Percentiles rank a stretch among this genome's conserved stretches.
phyloP scores from a whole-genome alignment of 2,797 vertebrate genomes.

The Rousettus madagascariensis region DNA sequence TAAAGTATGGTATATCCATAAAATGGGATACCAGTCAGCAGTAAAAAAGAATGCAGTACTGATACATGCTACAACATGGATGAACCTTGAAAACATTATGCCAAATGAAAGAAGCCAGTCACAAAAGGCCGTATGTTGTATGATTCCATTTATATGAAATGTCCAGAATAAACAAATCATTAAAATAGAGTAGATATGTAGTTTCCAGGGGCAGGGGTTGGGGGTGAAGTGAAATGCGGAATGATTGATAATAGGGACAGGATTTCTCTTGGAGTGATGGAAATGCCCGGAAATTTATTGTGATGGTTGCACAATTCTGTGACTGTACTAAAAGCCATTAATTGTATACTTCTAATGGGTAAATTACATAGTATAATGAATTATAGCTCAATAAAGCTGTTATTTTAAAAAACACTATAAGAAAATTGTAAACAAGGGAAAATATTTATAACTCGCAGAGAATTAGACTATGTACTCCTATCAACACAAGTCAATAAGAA shows the following conservation, averaged over 20 bases:
- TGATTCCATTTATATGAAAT: too few species aligned
- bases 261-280: background rate
- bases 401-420: background rate
- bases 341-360: background rate
- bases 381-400: background rate
- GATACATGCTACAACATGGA: background rate
- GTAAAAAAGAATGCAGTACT: background rate
- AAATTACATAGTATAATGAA: background rate
- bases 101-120: too few species aligned
- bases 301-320: too few species aligned
- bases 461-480: background rate
- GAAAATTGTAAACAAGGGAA: conserved; percentile 19
- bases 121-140: too few species aligned
- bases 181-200: background rate
- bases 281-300: background rate
- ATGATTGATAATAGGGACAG: background rate
- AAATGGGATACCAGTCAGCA: background rate
- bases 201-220: background rate
- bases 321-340: background rate
- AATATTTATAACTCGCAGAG: background rate
- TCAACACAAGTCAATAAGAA: background rate
- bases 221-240: background rate
- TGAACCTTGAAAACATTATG: background rate
- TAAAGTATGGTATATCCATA: background rate
- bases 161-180: background rate